Conservation (phyloP, 1,140 invertebrate genomes). For the Pseudomyrmex sp. region DNA sequence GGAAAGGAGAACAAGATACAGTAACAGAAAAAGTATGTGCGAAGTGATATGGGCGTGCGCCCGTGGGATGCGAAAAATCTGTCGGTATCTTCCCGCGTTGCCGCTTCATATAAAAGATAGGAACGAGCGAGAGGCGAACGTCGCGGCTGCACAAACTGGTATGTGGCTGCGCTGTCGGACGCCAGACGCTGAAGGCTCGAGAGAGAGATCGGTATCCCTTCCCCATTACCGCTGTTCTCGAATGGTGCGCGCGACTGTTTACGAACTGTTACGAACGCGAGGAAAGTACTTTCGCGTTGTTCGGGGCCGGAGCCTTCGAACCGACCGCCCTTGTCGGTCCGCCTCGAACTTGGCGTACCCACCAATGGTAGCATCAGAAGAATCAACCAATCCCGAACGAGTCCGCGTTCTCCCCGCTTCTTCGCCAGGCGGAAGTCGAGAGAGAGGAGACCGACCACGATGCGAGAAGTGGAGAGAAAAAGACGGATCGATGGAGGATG, state of each 20-base stretch:
- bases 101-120: constrained; percentile 41
- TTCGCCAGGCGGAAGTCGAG: constrained; percentile 1
- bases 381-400: constrained; percentile 44
- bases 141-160: constrained; percentile 83
- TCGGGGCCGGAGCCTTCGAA: constrained; percentile 56
- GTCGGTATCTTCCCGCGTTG: background rate
- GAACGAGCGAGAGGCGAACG: constrained; percentile 77
- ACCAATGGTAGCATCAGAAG: constrained; percentile 59
- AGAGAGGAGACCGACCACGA: background rate
- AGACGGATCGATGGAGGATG: background rate
- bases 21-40: background rate
- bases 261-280: constrained; percentile 29
- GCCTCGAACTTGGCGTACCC: constrained; percentile 62
- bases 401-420: constrained; percentile 1
- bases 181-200: constrained; percentile 61
- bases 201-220: constrained; percentile 58
- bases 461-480: background rate
- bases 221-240: constrained; percentile 50
- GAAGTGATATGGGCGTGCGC: too few species aligned
- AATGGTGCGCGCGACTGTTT: constrained; percentile 66
- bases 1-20: background rate
- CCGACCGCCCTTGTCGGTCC: constrained; percentile 63
- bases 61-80: too few species aligned
- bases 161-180: constrained; percentile 73
- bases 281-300: constrained; percentile 31